Conservation (phyloP, 2,797 vertebrate genomes). For the Pangasius macronema region DNA sequence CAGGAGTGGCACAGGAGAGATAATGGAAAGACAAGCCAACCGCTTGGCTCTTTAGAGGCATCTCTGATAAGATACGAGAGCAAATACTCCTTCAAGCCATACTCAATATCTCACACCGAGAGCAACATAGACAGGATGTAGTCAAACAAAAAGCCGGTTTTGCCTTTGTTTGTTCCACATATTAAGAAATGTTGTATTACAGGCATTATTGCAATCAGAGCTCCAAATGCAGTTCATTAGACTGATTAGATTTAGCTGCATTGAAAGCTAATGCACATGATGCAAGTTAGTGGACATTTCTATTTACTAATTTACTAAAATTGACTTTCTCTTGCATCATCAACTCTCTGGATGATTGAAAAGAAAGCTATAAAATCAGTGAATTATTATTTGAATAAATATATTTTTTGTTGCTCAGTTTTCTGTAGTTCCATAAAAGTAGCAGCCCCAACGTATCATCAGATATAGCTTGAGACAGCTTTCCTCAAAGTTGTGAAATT, state of each 20-base stretch:
- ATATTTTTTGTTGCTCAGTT: neutral
- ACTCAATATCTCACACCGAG: conserved; percentile 28
- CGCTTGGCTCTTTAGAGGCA: conserved; percentile 54
- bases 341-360: neutral
- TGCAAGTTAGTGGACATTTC: conserved; percentile 10
- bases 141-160: neutral
- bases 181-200: neutral
- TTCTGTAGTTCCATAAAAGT: neutral
- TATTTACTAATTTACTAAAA: conserved; percentile 7
- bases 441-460: too few species aligned
- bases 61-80: conserved; percentile 59
- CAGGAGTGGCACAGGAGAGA: conserved; percentile 54
- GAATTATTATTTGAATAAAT: neutral
- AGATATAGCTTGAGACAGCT: neutral
- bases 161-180: neutral
- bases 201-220: neutral
- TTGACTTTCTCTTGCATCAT: neutral
- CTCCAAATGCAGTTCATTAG: conserved; percentile 2
- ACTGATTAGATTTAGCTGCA: conserved; percentile 6
- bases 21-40: conserved; percentile 54
- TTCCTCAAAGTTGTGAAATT: conserved; percentile 24
- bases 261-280: conserved; percentile 7
- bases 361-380: neutral
- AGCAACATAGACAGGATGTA: neutral
- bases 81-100: conserved; percentile 49